These are phyloP conservation scores for Nettapus auritus DNA, from an alignment of 2,113 vertebrate species.

Conservation along the genomic window DNA sequence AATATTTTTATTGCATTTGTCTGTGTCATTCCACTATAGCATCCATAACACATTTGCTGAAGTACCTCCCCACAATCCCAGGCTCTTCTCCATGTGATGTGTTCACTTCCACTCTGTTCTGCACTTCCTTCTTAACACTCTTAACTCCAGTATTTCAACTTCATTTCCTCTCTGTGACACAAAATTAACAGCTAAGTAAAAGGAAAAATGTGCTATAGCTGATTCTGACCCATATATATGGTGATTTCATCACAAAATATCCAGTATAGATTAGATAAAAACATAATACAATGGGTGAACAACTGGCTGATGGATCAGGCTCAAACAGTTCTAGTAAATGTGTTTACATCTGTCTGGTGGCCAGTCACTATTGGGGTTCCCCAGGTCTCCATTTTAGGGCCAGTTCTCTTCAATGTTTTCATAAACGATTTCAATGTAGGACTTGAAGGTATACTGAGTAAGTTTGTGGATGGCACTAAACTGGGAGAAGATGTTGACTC, in stretches of 20 bases:
- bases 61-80: background rate
- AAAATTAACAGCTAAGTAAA: background rate
- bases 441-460: too few relatives aligned
- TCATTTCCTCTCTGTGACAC: background rate
- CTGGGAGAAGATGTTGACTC: too few relatives aligned
- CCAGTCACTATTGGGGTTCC: too few relatives aligned
- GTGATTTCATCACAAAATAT: background rate
- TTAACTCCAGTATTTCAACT: background rate
- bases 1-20: background rate
- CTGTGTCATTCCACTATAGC: background rate
- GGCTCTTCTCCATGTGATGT: background rate
- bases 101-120: background rate
- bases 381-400: too few relatives aligned
- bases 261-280: too few relatives aligned
- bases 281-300: too few relatives aligned
- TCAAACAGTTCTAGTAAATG: too few relatives aligned
- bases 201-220: background rate
- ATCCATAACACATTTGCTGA: background rate
- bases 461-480: too few relatives aligned
- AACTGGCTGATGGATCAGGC: too few relatives aligned
- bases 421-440: too few relatives aligned
- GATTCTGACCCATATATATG: background rate
- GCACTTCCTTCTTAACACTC: background rate
- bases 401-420: too few relatives aligned
- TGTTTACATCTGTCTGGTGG: too few relatives aligned